These are phyloP conservation scores for Pterocles orientalis DNA, from an alignment of 2,113 vertebrate genomes.

Conservation along the genomic window DNA sequence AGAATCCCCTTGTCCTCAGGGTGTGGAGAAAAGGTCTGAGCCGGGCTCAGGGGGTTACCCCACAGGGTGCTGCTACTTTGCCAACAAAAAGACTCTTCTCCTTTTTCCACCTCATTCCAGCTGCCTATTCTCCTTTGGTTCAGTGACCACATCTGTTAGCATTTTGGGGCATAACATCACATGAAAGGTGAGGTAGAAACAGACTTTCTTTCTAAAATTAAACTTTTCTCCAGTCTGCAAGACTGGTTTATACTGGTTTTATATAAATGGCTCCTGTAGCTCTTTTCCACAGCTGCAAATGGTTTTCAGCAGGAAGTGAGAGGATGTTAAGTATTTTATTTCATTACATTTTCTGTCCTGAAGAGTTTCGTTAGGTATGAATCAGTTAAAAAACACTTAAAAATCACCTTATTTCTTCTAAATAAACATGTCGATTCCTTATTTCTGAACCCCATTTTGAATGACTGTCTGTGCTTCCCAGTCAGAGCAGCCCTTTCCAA, in stretches of 20 bases:
- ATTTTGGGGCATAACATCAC: not conserved
- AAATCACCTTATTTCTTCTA: not conserved
- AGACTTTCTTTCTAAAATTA: not conserved
- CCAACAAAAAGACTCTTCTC: not conserved
- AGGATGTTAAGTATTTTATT: not conserved
- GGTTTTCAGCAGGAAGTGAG: not conserved
- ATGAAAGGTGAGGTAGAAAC: not conserved
- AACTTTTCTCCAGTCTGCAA: not conserved
- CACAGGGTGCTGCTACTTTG: rapidly evolving
- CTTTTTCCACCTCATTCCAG: not conserved
- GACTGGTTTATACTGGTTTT: not conserved
- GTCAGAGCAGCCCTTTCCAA: not conserved
- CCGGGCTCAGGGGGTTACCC: rapidly evolving
- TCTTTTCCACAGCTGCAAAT: not conserved
- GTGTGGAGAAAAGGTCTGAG: not conserved
- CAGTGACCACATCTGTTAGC: not conserved
- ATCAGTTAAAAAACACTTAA: not conserved
- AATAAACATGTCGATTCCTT: not conserved
- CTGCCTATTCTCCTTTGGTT: not conserved
- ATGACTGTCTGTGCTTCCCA: not conserved
- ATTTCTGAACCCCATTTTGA: not conserved
- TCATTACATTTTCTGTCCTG: not conserved
- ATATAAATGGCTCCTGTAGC: not conserved
- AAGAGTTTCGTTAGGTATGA: not conserved
- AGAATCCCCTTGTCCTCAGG: not conserved